Base-by-base conservation (phyloP, 2,113 vertebrate genomes). In the Athene noctua region DNA sequence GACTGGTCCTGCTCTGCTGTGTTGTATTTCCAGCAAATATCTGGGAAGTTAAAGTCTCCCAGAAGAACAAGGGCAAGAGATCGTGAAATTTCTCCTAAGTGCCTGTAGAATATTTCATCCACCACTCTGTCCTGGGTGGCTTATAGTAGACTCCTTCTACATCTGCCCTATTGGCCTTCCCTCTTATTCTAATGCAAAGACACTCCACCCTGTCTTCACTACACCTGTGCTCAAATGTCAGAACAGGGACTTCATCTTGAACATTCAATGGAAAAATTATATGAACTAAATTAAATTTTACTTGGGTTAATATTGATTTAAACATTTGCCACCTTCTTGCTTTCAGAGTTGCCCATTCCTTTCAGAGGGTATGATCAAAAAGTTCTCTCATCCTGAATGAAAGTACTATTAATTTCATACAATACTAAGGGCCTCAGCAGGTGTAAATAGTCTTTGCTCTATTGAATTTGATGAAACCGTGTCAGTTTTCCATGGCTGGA, bases 391-490 rank as follows among this genome's bases (percentile, higher is more conserved):
- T 81, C 62, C 70, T 90, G 70, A 92, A 80, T 0, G 0, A 58
- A 85, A 66, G 47, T 58, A 42, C 15, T 68, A 34, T 95, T 86
- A 54, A 51, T 77, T 32, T 83, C 40, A 19, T 46, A 77, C 26
- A 77, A 55, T 66, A 52, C 40, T 58, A 71, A 91, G 40, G 44
- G 7, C 18, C 44, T 65, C 6, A 0, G 30, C 73, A 88, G 58
- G 57, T 58, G 73, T 77, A 88, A 95, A 66, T 88, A 77, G 16
- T 18, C 71, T 93, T 96, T 94, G 46, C 70, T 95, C 34, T 49
- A 21, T 10, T 85, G 58, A 94, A 91, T 91, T 92, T 32, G 61
- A 40, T 79, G 77, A 89, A 87, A 70, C 44, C 62, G 21, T 91
- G 55, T 72, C 80, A 74, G 40, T 96, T 89, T 95, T 87, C 81